Percentiles rank a stretch among this genome's conserved stretches.
phyloP scores from a whole-genome alignment of 2,888 invertebrate species.

The Caradrina clavipalpis region DNA sequence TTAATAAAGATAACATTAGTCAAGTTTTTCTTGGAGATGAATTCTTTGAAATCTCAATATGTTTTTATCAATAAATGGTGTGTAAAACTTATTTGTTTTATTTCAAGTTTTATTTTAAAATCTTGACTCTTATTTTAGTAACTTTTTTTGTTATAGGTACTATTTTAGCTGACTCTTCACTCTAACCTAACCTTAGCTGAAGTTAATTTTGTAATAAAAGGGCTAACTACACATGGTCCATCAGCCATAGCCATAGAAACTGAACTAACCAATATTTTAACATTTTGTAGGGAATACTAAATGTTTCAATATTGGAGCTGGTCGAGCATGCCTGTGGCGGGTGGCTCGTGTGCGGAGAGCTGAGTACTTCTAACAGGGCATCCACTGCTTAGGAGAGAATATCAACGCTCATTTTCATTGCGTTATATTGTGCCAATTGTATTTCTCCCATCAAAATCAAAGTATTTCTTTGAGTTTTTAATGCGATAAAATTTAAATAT shows the following conservation, averaged over 20 bases:
- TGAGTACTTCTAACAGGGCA: conserved; percentile 39
- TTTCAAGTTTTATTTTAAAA: conserved; percentile 4
- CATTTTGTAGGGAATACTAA: conserved; percentile 2
- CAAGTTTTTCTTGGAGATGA: background rate
- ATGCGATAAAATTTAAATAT: background rate
- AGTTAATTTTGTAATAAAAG: conserved; percentile 13
- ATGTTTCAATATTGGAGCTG: conserved; percentile 22
- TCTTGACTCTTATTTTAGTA: background rate
- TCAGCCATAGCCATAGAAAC: background rate
- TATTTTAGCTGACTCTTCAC: background rate
- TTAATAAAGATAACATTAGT: background rate
- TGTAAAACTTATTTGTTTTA: background rate
- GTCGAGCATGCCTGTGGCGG: background rate
- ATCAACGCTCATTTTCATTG: conserved; percentile 21
- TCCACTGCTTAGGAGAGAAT: conserved; percentile 34
- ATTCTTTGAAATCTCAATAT: background rate
- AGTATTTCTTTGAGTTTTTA: background rate
- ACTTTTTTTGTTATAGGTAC: background rate
- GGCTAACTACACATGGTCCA: conserved; percentile 20
- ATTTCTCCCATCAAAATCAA: conserved; percentile 19
- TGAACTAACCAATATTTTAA: conserved; percentile 2
- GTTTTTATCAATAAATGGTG: background rate
- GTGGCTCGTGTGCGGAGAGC: conserved; percentile 7
- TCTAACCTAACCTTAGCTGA: conserved; percentile 14
- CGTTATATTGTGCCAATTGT: conserved; percentile 31